Evolutionary conservation across 2,113 vertebrate genomes (phyloP).

Genomic region (Axis porcinus): DNA sequence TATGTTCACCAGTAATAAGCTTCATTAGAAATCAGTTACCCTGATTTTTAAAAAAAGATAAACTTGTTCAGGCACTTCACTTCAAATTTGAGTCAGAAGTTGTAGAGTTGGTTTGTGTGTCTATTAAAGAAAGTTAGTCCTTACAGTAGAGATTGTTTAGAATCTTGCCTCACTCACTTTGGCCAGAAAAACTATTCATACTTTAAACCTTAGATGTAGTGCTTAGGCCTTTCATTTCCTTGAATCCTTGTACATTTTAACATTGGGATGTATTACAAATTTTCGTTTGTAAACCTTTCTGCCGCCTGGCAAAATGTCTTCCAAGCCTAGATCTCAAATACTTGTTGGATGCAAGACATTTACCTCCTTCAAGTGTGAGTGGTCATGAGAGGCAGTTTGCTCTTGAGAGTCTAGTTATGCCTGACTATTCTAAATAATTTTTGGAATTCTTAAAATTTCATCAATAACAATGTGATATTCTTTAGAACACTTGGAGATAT

Average conservation of each 20-base stretch:
- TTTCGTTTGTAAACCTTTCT: constrained; percentile 18
- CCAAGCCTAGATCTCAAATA: neutral
- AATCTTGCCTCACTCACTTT: neutral
- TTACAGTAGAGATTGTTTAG: neutral
- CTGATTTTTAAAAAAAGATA: neutral
- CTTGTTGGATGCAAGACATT: neutral
- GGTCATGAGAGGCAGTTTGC: neutral
- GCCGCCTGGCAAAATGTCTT: neutral
- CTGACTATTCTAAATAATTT: neutral
- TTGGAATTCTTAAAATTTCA: constrained; percentile 11
- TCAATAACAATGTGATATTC: neutral
- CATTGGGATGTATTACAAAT: neutral
- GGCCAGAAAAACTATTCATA: neutral
- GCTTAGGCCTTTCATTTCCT: neutral
- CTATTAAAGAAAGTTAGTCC: neutral
- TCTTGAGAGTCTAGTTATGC: neutral
- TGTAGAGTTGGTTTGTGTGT: neutral
- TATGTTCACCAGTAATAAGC: neutral
- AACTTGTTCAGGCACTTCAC: neutral
- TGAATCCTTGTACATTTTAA: neutral
- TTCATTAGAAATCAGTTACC: neutral
- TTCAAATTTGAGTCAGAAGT: neutral
- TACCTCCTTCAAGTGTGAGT: neutral
- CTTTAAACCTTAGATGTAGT: neutral
- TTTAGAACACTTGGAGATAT: neutral